phyloP scores from a whole-genome alignment of 2,888 invertebrate species.

The Oscheius sp. region DNA sequence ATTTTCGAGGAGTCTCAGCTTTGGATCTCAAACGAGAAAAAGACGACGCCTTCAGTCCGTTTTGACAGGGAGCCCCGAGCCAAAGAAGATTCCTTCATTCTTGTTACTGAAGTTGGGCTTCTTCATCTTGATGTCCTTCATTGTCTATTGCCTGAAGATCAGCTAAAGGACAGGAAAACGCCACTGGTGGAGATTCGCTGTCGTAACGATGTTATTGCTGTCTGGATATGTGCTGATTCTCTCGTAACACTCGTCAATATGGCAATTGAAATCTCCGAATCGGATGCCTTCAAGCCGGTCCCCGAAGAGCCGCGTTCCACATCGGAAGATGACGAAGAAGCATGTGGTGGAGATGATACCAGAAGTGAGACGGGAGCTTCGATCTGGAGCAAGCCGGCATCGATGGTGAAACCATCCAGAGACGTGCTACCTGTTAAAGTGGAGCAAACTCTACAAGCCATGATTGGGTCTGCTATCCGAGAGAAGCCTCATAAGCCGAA shows the following conservation, averaged over 20 bases:
- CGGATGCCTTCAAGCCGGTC: conserved; percentile 47
- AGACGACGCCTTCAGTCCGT: conserved; percentile 37
- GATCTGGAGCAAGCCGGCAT: conserved; percentile 36
- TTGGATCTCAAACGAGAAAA: conserved; percentile 43
- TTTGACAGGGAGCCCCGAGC: conserved; percentile 31
- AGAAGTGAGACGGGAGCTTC: conserved; percentile 34
- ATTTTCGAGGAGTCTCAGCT: conserved; percentile 48
- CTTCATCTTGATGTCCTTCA: conserved; percentile 56
- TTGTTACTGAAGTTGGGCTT: conserved; percentile 54
- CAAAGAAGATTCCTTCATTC: conserved; percentile 46
- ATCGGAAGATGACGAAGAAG: conserved; percentile 30
- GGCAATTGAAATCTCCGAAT: conserved; percentile 56
- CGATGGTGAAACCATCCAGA: conserved; percentile 7
- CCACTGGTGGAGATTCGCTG: conserved; percentile 57
- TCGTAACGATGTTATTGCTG: conserved; percentile 42
- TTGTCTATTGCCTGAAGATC: conserved; percentile 39
- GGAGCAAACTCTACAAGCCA: conserved; percentile 40
- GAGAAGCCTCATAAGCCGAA: conserved; percentile 36
- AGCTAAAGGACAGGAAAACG: conserved; percentile 36
- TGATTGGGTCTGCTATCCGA: conserved; percentile 56
- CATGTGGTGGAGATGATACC: conserved; percentile 21
- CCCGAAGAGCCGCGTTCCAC: conserved; percentile 4
- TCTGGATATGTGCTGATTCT: conserved; percentile 71
- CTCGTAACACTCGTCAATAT: conserved; percentile 61
- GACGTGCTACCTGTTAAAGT: conserved; percentile 15